Conservation (phyloP, 2,113 vertebrate genomes). For the Pleuronectes platessa region DNA sequence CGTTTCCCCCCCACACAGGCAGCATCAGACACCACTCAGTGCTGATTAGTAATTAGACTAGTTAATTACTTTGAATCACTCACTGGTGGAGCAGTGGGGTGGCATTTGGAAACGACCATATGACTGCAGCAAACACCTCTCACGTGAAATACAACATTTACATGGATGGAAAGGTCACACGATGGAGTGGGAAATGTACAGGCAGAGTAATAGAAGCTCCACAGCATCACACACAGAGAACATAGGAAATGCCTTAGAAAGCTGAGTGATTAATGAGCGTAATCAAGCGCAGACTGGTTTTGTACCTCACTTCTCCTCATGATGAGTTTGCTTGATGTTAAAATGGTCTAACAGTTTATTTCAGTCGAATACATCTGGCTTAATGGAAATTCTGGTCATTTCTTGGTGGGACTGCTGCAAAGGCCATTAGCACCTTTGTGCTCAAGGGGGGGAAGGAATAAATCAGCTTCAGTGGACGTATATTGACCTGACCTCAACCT, state of each 20-base stretch:
- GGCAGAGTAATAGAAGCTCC: too few relatives aligned
- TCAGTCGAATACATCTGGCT: background rate
- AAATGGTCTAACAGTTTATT: background rate
- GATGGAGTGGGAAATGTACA: background rate
- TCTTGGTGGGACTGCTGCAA: background rate
- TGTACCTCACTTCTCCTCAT: background rate
- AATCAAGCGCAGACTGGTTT: background rate
- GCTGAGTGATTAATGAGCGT: too few relatives aligned
- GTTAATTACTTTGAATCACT: conserved; percentile 5
- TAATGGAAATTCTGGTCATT: background rate
- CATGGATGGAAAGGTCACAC: background rate
- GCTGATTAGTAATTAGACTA: background rate
- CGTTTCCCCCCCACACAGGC: background rate
- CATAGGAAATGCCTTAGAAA: background rate
- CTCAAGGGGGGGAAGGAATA: too few relatives aligned
- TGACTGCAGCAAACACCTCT: background rate
- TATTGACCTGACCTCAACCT: too few relatives aligned
- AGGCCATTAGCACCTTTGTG: too few relatives aligned
- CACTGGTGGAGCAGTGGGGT: background rate
- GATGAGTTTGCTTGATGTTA: background rate
- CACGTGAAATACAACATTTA: background rate
- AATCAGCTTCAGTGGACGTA: too few relatives aligned
- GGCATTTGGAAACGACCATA: background rate
- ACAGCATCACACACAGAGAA: background rate
- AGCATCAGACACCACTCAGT: background rate